Evolutionary conservation across 2,888 invertebrate species (phyloP).

Genomic region (Stenoptilia bipunctidactyla): DNA sequence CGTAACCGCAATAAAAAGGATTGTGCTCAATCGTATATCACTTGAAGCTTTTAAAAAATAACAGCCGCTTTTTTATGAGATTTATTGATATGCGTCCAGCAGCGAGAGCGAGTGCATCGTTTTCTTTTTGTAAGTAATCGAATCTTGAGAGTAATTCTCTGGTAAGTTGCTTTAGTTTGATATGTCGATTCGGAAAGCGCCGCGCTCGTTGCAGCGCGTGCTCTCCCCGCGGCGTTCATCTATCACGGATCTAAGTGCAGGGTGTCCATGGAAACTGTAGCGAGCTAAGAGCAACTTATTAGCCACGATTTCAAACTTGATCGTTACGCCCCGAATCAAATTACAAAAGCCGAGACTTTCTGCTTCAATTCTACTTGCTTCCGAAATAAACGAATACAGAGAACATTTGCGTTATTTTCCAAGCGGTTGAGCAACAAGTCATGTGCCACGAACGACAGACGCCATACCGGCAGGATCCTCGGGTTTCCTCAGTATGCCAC

Average conservation of each 20-base stretch:
- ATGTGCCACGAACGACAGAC: background rate
- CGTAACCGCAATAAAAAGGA: constrained; percentile 38
- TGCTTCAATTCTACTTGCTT: too few species aligned
- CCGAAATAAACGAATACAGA: too few species aligned
- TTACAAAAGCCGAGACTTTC: too few species aligned
- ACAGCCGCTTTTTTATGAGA: constrained; percentile 32
- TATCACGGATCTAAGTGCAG: constrained; percentile 27
- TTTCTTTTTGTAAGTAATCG: too few species aligned
- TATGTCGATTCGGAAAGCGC: constrained; percentile 19
- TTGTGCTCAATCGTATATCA: constrained; percentile 42
- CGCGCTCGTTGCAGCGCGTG: constrained; percentile 16
- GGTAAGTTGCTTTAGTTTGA: too few species aligned
- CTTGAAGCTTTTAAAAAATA: constrained; percentile 38
- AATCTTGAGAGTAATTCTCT: too few species aligned
- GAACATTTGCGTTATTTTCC: background rate
- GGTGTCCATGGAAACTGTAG: constrained; percentile 33
- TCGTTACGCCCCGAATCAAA: too few species aligned
- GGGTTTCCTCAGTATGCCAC: background rate
- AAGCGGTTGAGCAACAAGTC: constrained; percentile 1
- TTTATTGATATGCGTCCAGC: constrained; percentile 23
- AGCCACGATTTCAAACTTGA: too few species aligned
- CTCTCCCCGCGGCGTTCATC: constrained; percentile 22
- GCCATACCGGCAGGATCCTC: background rate
- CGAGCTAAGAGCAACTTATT: too few species aligned
- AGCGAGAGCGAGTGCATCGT: too few species aligned